Evolutionary conservation across 2,888 invertebrate species (phyloP), one percentile per base, ranked within the genome.

Genomic region (Euzophera pinguis): DNA sequence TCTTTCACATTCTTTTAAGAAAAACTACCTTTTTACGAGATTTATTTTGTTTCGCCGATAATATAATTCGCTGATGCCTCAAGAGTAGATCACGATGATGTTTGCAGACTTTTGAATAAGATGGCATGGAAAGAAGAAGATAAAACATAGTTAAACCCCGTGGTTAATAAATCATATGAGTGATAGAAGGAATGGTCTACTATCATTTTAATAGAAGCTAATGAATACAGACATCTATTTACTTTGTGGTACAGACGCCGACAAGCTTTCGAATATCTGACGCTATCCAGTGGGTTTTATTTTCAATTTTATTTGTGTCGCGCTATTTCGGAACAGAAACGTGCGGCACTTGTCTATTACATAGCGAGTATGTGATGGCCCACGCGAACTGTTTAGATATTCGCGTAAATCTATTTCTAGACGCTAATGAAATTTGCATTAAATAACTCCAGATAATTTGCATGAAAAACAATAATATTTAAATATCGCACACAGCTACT

Each of bases 231-330:
- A n/a, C n/a, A n/a, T n/a, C n/a, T n/a, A n/a, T n/a, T n/a, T n/a
- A n/a, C n/a, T n/a, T n/a, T n/a, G n/a, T n/a, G n/a, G 69, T 70
- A 73, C 70, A 71, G 69, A 64, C 69, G 69, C 71, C 74, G 69
- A 63, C 69, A 69, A 72, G 74, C 66, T 76, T 72, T 73, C 60
- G 73, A 78, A 84, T 83, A 84, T 86, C 84, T 84, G 77, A 83
- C 81, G 87, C 80, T 78, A 82, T 85, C 77, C 79, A 81, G 77
- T 80, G 71, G 22, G 84, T 84, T 88, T 89, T 89, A 88, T 90
- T 90, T 88, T 85, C 72, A 78, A 85, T 86, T 90, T 89, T 89
- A 90, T 90, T 89, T 87, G 84, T 87, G 90, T 88, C 88, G 88
- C 75, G 85, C 90, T 90, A 89, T 90, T 89, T 90, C 68, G 67